Conservation (phyloP, 1,140 invertebrate genomes). For the Phymastichus coffea region DNA sequence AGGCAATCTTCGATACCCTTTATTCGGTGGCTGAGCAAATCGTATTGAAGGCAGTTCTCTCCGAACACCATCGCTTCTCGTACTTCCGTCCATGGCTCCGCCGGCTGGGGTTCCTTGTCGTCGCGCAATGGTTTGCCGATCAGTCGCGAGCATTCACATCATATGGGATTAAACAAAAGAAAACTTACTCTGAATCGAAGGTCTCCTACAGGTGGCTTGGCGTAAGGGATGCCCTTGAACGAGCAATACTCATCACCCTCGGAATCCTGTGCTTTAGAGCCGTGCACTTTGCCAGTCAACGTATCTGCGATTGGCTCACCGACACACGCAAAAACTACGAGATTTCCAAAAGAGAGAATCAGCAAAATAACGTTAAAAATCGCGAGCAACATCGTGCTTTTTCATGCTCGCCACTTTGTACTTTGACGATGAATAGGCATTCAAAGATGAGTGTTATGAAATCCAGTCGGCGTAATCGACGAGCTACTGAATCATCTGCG, state of each 20-base stretch:
- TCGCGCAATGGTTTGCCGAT: too few species aligned
- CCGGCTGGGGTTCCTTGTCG: constrained; percentile 61
- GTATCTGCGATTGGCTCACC: background rate
- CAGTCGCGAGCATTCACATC: too few species aligned
- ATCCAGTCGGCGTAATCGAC: too few species aligned
- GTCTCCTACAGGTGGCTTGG: constrained; percentile 52
- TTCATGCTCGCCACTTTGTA: too few species aligned
- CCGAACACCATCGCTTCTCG: constrained; percentile 59
- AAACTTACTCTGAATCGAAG: constrained; percentile 43
- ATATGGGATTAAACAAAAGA: background rate
- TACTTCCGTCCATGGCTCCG: constrained; percentile 58
- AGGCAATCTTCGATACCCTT: constrained; percentile 71
- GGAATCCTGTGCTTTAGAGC: background rate
- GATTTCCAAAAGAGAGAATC: too few species aligned
- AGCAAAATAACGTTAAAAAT: too few species aligned
- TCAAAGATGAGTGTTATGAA: too few species aligned
- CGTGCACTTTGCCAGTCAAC: background rate
- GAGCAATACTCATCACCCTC: background rate
- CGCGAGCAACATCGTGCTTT: too few species aligned
- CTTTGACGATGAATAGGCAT: too few species aligned
- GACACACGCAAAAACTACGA: too few species aligned
- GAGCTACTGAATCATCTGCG: too few species aligned
- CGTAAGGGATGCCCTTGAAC: constrained; percentile 56
- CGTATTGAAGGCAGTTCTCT: constrained; percentile 51
- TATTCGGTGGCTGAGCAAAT: constrained; percentile 12